Percentiles rank a stretch among this genome's conserved stretches.
These are phyloP conservation scores for Tribolium freemani DNA, from an alignment of 2,888 invertebrate species.

Conservation along the genomic window DNA sequence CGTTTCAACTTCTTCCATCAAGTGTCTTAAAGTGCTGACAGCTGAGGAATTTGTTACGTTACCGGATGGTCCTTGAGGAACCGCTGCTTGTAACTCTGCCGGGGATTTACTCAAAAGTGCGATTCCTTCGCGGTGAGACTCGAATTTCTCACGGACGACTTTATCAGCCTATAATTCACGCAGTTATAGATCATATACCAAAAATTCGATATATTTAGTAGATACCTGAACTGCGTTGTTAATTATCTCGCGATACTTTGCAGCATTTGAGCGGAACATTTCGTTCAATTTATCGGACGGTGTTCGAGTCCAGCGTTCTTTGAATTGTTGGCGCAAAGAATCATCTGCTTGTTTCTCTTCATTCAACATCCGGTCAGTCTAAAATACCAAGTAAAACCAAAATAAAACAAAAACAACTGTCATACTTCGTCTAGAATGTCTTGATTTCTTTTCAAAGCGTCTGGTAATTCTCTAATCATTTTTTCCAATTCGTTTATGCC, in stretches of 20 bases:
- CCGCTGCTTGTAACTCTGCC: slow-evolving; percentile 76
- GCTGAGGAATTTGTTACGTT: slow-evolving; percentile 72
- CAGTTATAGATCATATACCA: no score
- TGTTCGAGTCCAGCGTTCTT: slow-evolving; percentile 93
- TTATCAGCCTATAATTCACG: slow-evolving; percentile 73
- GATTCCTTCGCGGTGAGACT: slow-evolving; percentile 82
- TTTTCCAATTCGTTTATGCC: slow-evolving; percentile 81
- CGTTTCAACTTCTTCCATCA: slow-evolving; percentile 89
- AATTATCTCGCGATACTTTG: slow-evolving; percentile 93
- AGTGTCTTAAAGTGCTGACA: slow-evolving; percentile 76
- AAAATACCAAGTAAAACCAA: slow-evolving; percentile 44
- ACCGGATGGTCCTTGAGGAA: slow-evolving; percentile 77
- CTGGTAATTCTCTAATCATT: slow-evolving; percentile 90
- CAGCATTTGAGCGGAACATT: slow-evolving; percentile 89
- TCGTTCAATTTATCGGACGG: slow-evolving; percentile 90
- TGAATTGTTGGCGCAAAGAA: slow-evolving; percentile 90
- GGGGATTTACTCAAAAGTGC: slow-evolving; percentile 84
- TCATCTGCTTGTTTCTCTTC: slow-evolving; percentile 95
- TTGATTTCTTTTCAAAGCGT: slow-evolving; percentile 89
- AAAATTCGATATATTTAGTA: not conserved
- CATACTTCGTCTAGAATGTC: slow-evolving; percentile 93
- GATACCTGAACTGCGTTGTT: slow-evolving; percentile 82
- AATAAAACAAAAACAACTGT: not conserved
- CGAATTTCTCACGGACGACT: slow-evolving; percentile 90
- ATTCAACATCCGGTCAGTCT: slow-evolving; percentile 85